Percentiles rank a stretch among this genome's conserved stretches.
These are phyloP conservation scores for Portevinia maculata DNA, from an alignment of 2,888 invertebrate species.

Conservation along the genomic window DNA sequence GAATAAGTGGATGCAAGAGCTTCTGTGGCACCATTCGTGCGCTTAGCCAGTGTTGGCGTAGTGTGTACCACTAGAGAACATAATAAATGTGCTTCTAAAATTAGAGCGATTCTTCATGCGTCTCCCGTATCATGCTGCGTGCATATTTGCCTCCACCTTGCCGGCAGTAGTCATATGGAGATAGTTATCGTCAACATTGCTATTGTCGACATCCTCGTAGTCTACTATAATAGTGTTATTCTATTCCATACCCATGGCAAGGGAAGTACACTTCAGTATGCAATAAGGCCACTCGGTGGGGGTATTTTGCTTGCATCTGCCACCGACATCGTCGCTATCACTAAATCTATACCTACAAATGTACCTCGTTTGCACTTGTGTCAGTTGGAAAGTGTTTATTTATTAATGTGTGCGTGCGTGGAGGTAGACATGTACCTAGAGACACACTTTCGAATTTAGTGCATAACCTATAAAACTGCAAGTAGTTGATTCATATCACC, in stretches of 20 bases:
- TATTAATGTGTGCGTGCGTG: not conserved
- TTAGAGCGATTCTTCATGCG: conserved; percentile 63
- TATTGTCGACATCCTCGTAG: conserved; percentile 7
- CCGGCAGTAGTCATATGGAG: conserved; percentile 1
- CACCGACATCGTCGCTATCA: not conserved
- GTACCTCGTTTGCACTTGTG: not conserved
- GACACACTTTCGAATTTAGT: conserved; percentile 61
- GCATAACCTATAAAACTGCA: conserved; percentile 53
- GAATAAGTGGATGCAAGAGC: conserved; percentile 61
- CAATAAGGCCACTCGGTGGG: conserved; percentile 44
- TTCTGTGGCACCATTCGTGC: conserved; percentile 27
- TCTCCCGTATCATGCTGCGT: conserved; percentile 21
- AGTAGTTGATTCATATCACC: conserved; percentile 44
- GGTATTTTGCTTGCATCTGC: conserved; percentile 29
- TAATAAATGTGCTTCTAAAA: conserved; percentile 68
- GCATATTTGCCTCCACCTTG: conserved; percentile 16
- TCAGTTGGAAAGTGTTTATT: conserved; percentile 16
- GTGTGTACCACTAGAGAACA: conserved; percentile 57
- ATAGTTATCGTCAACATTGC: conserved; percentile 15
- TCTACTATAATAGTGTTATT: conserved; percentile 50
- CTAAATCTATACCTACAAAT: conserved; percentile 8
- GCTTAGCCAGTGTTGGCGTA: conserved; percentile 21
- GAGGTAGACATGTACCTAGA: conserved; percentile 34
- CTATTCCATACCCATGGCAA: conserved; percentile 21
- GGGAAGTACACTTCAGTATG: conserved; percentile 27